Evolutionary conservation across 1,140 invertebrate species (phyloP), one percentile per base, ranked within the genome.

Genomic region (Apis laboriosa): DNA sequence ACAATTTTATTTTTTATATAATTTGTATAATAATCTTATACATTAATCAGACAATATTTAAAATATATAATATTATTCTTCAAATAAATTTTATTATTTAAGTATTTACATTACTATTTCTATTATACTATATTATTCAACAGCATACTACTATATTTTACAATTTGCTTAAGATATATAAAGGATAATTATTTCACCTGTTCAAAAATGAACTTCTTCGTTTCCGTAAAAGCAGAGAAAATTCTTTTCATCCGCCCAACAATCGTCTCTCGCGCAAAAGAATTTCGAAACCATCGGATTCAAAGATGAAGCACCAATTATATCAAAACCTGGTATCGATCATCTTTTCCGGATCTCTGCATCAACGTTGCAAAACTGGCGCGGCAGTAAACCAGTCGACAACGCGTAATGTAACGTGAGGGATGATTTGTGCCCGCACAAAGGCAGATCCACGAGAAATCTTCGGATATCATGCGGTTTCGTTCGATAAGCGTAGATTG

Each of bases 401-500:
- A 43, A 9, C n/a, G 49, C n/a, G 56, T 55, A 78, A 83, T 64
- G 68, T 72, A 66, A 63, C 75, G 85, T 74, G 70, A 63, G 75
- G 51, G 24, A 71, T 87, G 86, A 87, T 86, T 87, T 86, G 79
- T 84, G 73, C 49, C 34, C 17, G 15, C 60, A 61, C 75, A 79
- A 28, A 71, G 71, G 51, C 19, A 71, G 78, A 74, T 82, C 53
- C 70, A 61, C 53, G 34, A 76, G 80, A 79, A 87, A 87, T 87
- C 85, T 87, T 87, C 81, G 77, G 81, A 64, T 77, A 82, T 86
- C 86, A 81, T 73, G 85, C 77, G 82, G 86, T 87, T 87, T 87
- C 85, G 86, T 84, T 77, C 86, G 85, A 80, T 86, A 77, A 87
- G 71, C 84, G 87, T 88, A 87, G 88, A 89, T 89, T 89, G 88